Conservation (phyloP, 2,888 invertebrate species). For the Papilio demoleus region DNA sequence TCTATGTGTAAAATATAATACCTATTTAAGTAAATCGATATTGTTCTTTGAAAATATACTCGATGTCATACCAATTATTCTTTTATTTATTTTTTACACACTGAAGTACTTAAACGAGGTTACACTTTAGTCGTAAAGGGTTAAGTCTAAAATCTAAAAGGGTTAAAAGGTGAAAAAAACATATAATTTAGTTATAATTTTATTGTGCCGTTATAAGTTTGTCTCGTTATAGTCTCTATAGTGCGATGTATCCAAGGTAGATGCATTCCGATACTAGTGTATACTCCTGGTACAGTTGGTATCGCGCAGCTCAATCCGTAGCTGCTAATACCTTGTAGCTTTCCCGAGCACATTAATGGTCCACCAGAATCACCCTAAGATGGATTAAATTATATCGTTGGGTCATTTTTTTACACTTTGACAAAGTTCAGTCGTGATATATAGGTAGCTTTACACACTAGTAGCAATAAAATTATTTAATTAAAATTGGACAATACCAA, state of each 20-base stretch:
- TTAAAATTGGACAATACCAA: no score
- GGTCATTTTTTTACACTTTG: background rate
- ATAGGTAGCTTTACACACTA: no score
- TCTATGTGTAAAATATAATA: conserved; percentile 2
- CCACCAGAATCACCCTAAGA: conserved; percentile 78
- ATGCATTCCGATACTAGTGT: conserved; percentile 68
- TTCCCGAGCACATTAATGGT: conserved; percentile 66
- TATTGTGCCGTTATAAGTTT: background rate
- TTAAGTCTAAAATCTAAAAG: background rate
- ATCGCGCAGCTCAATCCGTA: conserved; percentile 72
- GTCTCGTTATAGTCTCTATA: conserved; percentile 44
- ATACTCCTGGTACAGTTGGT: conserved; percentile 68
- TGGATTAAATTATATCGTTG: background rate
- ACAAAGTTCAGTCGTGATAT: no score
- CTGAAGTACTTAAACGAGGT: no score
- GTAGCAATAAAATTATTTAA: no score
- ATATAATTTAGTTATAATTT: background rate
- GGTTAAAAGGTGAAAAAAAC: background rate
- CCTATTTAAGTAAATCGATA: conserved; percentile 32
- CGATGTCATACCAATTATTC: background rate
- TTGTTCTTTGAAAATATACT: conserved; percentile 13
- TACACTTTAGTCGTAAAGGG: no score
- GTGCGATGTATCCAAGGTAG: conserved; percentile 64
- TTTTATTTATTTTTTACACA: background rate
- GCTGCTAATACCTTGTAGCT: conserved; percentile 70